These are phyloP conservation scores for Gobio occitaniae DNA, from an alignment of 2,797 vertebrate genomes.

Conservation along the genomic window DNA sequence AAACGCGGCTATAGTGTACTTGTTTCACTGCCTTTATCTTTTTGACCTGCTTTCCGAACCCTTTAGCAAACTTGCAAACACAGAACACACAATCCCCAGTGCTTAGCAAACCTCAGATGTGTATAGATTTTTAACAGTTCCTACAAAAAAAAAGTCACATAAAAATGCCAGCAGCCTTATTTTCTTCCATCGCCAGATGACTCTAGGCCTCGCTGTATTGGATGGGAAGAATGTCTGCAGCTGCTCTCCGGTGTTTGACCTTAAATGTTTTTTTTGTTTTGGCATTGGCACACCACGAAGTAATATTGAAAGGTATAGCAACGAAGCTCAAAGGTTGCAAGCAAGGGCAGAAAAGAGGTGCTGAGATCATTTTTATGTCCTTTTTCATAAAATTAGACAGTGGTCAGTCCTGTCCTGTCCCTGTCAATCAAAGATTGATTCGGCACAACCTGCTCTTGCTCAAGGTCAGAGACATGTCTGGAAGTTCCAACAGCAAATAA, in stretches of 20 bases:
- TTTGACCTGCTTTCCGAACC: not conserved
- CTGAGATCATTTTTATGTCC: not conserved
- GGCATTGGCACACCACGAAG: not conserved
- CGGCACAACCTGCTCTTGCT: slow-evolving; percentile 16
- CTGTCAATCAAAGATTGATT: slow-evolving; percentile 12
- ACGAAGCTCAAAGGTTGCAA: not conserved
- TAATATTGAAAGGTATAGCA: not conserved
- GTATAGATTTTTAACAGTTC: not conserved
- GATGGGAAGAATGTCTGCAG: not conserved
- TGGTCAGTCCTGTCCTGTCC: slow-evolving; percentile 21
- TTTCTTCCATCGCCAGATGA: slow-evolving; percentile 11
- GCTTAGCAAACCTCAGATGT: not conserved
- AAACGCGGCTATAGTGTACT: not conserved
- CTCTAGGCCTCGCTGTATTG: not conserved
- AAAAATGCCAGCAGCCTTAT: not conserved
- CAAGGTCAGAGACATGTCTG: slow-evolving; percentile 30
- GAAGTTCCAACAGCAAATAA: not conserved
- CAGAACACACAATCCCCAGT: not conserved
- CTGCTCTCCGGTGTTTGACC: slow-evolving; percentile 14
- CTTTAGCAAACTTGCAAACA: not conserved
- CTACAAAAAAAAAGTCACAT: not conserved
- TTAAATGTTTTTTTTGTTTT: not conserved
- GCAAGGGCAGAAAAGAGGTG: not conserved
- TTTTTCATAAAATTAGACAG: slow-evolving; percentile 32
- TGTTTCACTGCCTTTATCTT: slow-evolving; percentile 7